Evolutionary conservation across 64 coral and sea anemone species (phyloP).

Genomic region (Actinia tenebrosa): DNA sequence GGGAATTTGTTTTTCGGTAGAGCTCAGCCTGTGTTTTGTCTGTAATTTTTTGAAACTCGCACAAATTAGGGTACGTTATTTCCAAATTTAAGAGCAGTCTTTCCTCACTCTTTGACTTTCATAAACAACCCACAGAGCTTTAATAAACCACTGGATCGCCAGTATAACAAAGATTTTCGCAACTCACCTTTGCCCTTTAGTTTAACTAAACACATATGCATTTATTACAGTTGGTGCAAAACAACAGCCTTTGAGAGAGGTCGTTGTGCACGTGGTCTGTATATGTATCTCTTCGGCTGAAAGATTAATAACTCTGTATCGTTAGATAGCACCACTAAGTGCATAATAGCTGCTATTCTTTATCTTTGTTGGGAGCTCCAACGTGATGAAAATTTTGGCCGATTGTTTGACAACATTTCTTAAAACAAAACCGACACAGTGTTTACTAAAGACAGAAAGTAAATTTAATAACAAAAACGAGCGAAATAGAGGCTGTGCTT

Average conservation of each 20-base stretch:
- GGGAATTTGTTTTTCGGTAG: background rate
- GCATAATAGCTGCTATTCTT: conserved; percentile 14
- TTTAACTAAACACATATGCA: conserved; percentile 23
- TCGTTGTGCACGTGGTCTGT: conserved; percentile 17
- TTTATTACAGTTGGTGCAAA: conserved; percentile 5
- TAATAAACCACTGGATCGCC: background rate
- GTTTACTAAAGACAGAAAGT: conserved; percentile 18
- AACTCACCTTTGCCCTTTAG: conserved; percentile 35
- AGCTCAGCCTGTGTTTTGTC: background rate
- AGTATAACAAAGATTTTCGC: conserved; percentile 1
- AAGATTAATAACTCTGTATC: conserved; percentile 20
- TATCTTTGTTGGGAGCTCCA: conserved; percentile 10
- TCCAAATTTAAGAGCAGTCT: background rate
- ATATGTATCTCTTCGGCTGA: conserved; percentile 19
- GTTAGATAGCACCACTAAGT: conserved; percentile 19
- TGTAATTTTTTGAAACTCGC: background rate
- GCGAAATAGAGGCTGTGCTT: conserved; percentile 25
- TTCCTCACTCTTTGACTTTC: conserved; percentile 10
- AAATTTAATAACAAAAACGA: conserved; percentile 26
- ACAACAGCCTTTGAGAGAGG: conserved; percentile 23
- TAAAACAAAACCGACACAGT: background rate
- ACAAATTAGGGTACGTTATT: background rate
- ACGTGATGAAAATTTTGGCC: background rate
- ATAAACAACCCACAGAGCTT: conserved; percentile 12
- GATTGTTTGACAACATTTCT: background rate